phyloP scores from a whole-genome alignment of 2,888 invertebrate genomes.

The Pristionchus japonicus region DNA sequence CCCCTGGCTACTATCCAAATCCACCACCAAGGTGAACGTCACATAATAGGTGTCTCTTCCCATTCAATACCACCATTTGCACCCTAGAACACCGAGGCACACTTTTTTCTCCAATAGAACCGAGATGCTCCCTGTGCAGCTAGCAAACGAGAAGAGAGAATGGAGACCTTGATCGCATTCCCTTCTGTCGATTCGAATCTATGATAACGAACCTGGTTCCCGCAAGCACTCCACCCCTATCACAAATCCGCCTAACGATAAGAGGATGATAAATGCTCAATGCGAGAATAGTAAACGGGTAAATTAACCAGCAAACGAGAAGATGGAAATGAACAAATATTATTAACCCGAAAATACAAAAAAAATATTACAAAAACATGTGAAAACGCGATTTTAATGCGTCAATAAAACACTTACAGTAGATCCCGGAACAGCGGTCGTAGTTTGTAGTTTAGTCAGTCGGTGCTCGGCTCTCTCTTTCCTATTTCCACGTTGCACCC shows the following conservation, averaged over 20 bases:
- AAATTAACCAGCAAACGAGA: background rate
- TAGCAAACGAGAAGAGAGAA: background rate
- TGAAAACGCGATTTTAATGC: too few relatives aligned
- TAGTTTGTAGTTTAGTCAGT: background rate
- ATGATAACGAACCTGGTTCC: slow-evolving; percentile 18
- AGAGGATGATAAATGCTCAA: background rate
- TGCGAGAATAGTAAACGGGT: background rate
- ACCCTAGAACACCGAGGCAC: slow-evolving; percentile 1
- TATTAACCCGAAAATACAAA: too few relatives aligned
- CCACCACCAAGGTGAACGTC: slow-evolving; percentile 46
- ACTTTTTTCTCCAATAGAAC: background rate
- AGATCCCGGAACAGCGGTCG: background rate
- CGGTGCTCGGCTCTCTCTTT: slow-evolving; percentile 36
- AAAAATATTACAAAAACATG: too few relatives aligned
- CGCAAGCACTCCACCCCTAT: background rate
- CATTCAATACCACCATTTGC: slow-evolving; percentile 26
- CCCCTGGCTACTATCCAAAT: slow-evolving; percentile 44
- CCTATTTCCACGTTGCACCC: slow-evolving; percentile 24
- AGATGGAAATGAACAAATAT: background rate
- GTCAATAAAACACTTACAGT: too few relatives aligned
- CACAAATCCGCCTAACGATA: background rate
- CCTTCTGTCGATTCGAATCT: background rate
- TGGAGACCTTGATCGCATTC: background rate
- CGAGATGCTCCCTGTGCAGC: background rate
- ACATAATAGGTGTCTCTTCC: slow-evolving; percentile 42